Base-by-base conservation (phyloP, 2,113 vertebrate genomes). In the Helogale parvula region DNA sequence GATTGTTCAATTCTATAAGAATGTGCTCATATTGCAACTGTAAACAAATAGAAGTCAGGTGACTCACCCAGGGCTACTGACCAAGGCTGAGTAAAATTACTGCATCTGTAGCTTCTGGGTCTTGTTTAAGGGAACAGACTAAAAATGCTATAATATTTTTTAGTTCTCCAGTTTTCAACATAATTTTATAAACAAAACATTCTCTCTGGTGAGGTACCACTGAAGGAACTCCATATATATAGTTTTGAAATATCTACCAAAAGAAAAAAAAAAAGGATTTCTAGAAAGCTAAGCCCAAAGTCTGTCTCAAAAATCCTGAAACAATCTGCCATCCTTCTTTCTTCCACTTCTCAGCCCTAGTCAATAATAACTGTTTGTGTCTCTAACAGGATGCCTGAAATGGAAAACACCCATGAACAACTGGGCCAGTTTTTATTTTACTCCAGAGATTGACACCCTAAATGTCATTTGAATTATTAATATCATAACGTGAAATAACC, bases 241-340 rank as follows among this genome's bases (percentile, higher is more conserved):
- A 54, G 85, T 90, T 97, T 77, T 80, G 21, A 90, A 96, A 96
- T 92, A 88, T 10, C 10, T 77, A 77, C 41, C 71, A 38, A 72
- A 41, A 74, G 25, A 72, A 25, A 16, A 7, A 84, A 66, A 92
- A 88, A 60, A 65, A 74, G 88, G 13, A 93, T 52, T 95, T 79
- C 12, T 77, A 90, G 82, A 82, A 76, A 54, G 31, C 21, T 71
- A 50, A 88, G 2, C 17, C 60, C 27, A 11, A 94, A 79, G 84
- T 90, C 23, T 79, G 45, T 91, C 65, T 84, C 6, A 60, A 92
- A 88, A 89, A 60, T 45, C 79, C 54, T 47, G 2, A 72, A 89
- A 80, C 68, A 54, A 4, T 33, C 10, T 68, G 1, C 65, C 19
- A n/a, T 25, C 23, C 69, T 83, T 93, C 38, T 94, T 80, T 84